Conservation (phyloP, 2,797 vertebrate species). For the Lophura swinhoii region DNA sequence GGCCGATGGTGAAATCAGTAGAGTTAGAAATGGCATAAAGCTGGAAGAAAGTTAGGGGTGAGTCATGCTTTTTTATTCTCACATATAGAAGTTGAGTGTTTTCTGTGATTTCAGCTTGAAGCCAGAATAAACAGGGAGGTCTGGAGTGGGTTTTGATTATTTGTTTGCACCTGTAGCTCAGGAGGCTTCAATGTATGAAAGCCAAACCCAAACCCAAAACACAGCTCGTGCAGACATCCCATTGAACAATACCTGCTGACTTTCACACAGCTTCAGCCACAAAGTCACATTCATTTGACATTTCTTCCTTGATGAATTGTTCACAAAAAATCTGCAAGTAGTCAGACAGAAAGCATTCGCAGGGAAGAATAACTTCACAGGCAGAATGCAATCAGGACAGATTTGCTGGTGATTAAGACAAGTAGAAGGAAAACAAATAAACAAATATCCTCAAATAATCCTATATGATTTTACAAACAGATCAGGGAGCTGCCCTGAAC, state of each 20-base stretch:
- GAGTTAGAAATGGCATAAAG: conserved; percentile 8
- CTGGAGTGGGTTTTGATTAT: not conserved
- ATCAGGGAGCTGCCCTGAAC: not conserved
- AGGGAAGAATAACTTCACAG: not conserved
- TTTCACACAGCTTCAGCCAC: not conserved
- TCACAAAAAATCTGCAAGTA: not conserved
- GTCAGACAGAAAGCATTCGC: not conserved
- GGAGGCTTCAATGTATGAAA: not conserved
- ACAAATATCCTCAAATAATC: not conserved
- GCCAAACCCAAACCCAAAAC: not conserved
- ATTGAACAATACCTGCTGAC: not conserved
- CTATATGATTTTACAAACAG: not conserved
- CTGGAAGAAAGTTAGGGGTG: not conserved
- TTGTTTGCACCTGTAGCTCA: conserved; percentile 4
- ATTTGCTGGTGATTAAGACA: not conserved
- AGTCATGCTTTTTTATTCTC: conserved; percentile 34
- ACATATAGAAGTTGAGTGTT: not conserved
- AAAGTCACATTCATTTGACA: not conserved
- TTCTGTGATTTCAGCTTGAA: not conserved
- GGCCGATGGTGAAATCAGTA: not conserved
- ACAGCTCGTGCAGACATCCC: not conserved
- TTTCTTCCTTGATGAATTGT: not conserved
- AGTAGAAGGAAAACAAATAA: not conserved
- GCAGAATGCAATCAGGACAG: not conserved
- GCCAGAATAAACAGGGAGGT: not conserved